phyloP scores from a whole-genome alignment of 2,888 invertebrate genomes.

The Zygogramma bicolorata region DNA sequence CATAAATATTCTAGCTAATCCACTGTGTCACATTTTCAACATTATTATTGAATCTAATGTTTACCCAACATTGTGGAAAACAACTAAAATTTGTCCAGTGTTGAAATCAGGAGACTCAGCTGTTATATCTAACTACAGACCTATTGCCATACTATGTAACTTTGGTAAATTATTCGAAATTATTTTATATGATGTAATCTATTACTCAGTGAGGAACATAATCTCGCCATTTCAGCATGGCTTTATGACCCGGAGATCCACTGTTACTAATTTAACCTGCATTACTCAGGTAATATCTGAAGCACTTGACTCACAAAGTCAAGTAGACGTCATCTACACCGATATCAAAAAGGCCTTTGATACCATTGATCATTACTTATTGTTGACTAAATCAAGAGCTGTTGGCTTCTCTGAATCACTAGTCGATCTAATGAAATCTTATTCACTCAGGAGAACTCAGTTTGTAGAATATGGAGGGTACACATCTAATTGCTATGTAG shows the following conservation, averaged over 20 bases:
- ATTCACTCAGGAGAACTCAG: not conserved
- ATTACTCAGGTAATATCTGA: slow-evolving; percentile 6
- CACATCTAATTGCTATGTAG: not conserved
- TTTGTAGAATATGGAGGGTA: not conserved
- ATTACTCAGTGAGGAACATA: slow-evolving; percentile 10
- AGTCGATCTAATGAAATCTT: not conserved
- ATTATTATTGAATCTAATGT: too few relatives aligned
- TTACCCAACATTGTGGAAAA: slow-evolving; percentile 22
- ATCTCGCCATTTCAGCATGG: slow-evolving; percentile 21
- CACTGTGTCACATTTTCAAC: too few relatives aligned
- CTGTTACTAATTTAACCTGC: slow-evolving; percentile 20
- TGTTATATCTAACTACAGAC: slow-evolving; percentile 19
- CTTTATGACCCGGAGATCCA: slow-evolving; percentile 20
- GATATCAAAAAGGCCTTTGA: slow-evolving; percentile 21
- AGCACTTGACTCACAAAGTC: not conserved
- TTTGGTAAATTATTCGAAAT: too few relatives aligned
- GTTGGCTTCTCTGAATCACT: not conserved
- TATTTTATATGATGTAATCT: too few relatives aligned
- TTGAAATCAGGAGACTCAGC: slow-evolving; percentile 4
- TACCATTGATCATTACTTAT: not conserved
- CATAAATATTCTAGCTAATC: too few relatives aligned
- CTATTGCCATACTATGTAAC: slow-evolving; percentile 23
- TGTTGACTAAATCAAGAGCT: not conserved
- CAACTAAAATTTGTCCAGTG: slow-evolving; percentile 13
- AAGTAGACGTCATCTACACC: slow-evolving; percentile 10